Evolutionary conservation across 1,140 invertebrate species (phyloP), one percentile per base, ranked within the genome.

Genomic region (Limonius californicus): DNA sequence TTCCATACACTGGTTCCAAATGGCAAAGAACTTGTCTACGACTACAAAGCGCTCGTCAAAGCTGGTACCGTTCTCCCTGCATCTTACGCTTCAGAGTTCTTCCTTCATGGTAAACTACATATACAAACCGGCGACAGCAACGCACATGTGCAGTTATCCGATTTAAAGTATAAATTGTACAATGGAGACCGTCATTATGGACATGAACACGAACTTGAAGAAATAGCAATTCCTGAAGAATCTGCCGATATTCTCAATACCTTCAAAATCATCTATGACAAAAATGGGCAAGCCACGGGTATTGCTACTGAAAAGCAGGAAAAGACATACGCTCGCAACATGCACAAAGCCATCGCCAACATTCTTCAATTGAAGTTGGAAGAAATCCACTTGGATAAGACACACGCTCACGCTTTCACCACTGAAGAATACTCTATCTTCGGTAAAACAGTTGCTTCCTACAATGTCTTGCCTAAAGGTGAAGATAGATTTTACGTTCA

Each of bases 321-420:
- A 54, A 59, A 59, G 4, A 63, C 58, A 55, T 79, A 71, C 66
- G 75, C 74, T 0, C 67, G 57, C 27, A 79, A 81, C 47, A 73
- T 80, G 9, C 79, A 80, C 50, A 70, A 73, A 39, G 71, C 70
- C 9, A 71, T 80, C 16, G 77, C 69, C 0, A 70, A 73, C 6
- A 68, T 76, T 57, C 18, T 81, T 20, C 74, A 78, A 45, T 32
- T 79, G 57, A 72, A 79, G 35, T 35, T 72, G 42, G 35, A 63
- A 12, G 56, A 66, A 45, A n/a, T 68, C 9, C 9, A 60, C 12
- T 60, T 59, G 30, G 39, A 63, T 30, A 30, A 23, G 8, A 21
- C 50, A 0, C 32, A 59, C n/a, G 54, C 62, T 0, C 67, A 65
- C 35, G 57, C 65, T 14, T 70, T 70, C 43, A 20, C 54, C 0